Evolutionary conservation across 2,797 vertebrate species (phyloP).

Genomic region (Novumbra hubbsi): DNA sequence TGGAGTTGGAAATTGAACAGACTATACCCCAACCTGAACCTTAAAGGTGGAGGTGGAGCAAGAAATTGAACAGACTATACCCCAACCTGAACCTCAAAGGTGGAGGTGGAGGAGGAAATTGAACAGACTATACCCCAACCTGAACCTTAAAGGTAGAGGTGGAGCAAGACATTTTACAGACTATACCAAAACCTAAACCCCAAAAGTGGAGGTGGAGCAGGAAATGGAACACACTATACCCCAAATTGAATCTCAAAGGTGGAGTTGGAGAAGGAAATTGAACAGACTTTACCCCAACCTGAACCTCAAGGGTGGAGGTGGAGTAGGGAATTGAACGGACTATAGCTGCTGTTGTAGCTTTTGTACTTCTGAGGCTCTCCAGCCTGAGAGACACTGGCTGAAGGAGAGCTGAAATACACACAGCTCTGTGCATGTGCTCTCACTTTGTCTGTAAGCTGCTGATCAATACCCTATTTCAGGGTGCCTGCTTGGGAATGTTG

Average conservation of each 20-base stretch:
- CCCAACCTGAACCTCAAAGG: slow-evolving; percentile 10
- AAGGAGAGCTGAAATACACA: slow-evolving; percentile 32
- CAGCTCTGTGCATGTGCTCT: slow-evolving; percentile 25
- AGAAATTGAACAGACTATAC: slow-evolving; percentile 12
- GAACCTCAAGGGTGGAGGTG: background rate
- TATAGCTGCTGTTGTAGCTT: slow-evolving; percentile 38
- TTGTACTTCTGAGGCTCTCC: slow-evolving; percentile 41
- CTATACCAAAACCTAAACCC: background rate
- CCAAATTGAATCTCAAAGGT: too few species aligned
- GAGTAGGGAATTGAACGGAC: slow-evolving; percentile 1
- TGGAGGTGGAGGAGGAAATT: background rate
- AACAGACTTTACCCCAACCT: slow-evolving; percentile 17
- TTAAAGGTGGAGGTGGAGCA: background rate
- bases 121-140: slow-evolving; percentile 16
- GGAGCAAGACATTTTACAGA: slow-evolving; percentile 2
- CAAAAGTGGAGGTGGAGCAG: background rate
- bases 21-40: slow-evolving; percentile 19
- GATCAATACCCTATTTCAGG: slow-evolving; percentile 27
- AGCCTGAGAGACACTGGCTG: slow-evolving; percentile 30
- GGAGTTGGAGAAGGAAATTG: background rate
- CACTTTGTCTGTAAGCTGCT: slow-evolving; percentile 33
- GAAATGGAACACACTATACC: slow-evolving; percentile 6
- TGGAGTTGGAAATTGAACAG: slow-evolving; percentile 3
- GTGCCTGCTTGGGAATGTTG: slow-evolving; percentile 22
- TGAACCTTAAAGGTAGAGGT: background rate